A percentile compares a stretch with the other conserved stretches of the same genome.
phyloP scores from a whole-genome alignment of 2,888 invertebrate genomes.

The Drosophila lutescens region DNA sequence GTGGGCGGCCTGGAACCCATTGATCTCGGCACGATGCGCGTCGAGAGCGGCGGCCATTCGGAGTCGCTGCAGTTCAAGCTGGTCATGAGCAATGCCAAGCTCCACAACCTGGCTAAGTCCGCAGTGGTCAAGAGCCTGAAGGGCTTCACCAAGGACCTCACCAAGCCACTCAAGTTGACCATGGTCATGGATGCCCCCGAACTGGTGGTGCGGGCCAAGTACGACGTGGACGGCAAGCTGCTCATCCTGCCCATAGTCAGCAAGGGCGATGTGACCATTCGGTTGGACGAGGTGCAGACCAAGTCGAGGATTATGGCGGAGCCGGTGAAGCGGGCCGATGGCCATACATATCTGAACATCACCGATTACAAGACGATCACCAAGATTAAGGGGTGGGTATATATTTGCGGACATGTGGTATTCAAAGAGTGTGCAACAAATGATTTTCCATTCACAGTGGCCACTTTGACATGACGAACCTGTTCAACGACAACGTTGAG shows the following conservation, averaged over 20 bases:
- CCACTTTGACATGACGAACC: conserved; percentile 64
- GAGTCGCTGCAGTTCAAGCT: conserved; percentile 62
- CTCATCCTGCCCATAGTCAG: conserved; percentile 68
- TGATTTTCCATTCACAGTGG: conserved; percentile 48
- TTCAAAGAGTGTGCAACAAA: too few relatives aligned
- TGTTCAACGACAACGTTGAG: conserved; percentile 67
- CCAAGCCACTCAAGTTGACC: conserved; percentile 58
- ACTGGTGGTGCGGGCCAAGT: conserved; percentile 60
- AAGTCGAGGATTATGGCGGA: conserved; percentile 37
- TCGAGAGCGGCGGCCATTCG: conserved; percentile 52
- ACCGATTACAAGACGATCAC: conserved; percentile 49
- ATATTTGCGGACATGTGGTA: too few relatives aligned
- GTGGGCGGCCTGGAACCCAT: conserved; percentile 57
- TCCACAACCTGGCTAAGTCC: conserved; percentile 49
- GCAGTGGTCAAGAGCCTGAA: conserved; percentile 50
- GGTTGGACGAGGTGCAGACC: conserved; percentile 40
- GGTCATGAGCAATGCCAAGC: conserved; percentile 51
- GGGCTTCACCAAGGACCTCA: conserved; percentile 62
- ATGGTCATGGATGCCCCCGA: conserved; percentile 13
- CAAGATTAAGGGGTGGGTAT: conserved; percentile 44
- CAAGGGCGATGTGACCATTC: conserved; percentile 56
- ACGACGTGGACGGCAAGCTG: conserved; percentile 67
- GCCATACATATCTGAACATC: conserved; percentile 57
- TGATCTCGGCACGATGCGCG: conserved; percentile 48
- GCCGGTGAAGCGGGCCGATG: conserved; percentile 58